Conservation (phyloP, 2,113 vertebrate species). For the Varanus komodoensis region DNA sequence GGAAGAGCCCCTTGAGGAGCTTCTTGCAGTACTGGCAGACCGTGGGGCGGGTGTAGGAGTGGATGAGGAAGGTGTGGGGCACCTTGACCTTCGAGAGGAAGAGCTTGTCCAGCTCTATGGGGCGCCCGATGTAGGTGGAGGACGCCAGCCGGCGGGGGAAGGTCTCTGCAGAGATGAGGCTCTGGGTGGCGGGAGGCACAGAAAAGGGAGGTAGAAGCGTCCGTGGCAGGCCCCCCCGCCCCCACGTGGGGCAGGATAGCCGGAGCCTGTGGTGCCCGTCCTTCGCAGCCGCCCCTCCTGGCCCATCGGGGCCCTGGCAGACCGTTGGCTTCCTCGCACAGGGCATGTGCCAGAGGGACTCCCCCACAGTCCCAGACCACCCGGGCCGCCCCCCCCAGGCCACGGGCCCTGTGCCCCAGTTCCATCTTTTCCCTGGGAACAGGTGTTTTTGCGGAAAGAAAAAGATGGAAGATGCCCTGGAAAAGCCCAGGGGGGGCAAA, state of each 20-base stretch:
- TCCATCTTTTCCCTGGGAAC: too few relatives aligned
- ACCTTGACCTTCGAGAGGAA: conserved; percentile 91
- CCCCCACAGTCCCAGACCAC: too few relatives aligned
- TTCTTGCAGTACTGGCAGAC: conserved; percentile 94
- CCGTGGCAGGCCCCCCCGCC: not conserved
- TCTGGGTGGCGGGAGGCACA: conserved; percentile 62
- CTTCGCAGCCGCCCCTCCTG: too few relatives aligned
- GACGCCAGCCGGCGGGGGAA: conserved; percentile 76
- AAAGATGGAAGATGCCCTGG: too few relatives aligned
- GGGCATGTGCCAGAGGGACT: too few relatives aligned
- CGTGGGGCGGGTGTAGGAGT: conserved; percentile 90
- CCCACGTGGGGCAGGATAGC: fast-evolving
- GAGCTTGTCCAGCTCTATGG: conserved; percentile 90
- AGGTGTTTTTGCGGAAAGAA: too few relatives aligned
- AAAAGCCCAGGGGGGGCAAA: too few relatives aligned
- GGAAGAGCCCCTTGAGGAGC: conserved; percentile 88
- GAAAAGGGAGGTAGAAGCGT: not conserved
- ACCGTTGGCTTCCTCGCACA: too few relatives aligned
- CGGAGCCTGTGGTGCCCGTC: too few relatives aligned
- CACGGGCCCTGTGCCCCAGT: too few relatives aligned
- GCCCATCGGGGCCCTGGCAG: too few relatives aligned
- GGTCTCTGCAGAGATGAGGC: conserved; percentile 79
- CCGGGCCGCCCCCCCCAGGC: too few relatives aligned
- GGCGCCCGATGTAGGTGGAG: conserved; percentile 83
- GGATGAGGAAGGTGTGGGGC: conserved; percentile 90